Evolutionary conservation across 2,113 vertebrate species (phyloP), one percentile per base, ranked within the genome.

Genomic region (Hyperoodon ampullatus): DNA sequence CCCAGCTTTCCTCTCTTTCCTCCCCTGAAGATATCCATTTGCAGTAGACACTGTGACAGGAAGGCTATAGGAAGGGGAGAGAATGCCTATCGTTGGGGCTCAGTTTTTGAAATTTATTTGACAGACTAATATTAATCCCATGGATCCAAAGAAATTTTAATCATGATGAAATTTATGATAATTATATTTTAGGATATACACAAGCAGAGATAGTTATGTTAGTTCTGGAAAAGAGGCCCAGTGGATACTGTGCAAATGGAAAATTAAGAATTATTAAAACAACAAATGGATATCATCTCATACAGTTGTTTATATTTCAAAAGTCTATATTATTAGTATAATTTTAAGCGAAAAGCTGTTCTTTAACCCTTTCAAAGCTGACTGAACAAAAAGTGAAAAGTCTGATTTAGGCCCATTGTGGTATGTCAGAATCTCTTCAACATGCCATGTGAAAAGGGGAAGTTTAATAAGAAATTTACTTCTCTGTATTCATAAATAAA

Each of bases 171-270:
- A 90, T 71, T 91, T 65, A 92, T 44, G 24, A 84, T 84, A 60
- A 81, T 53, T 77, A 70, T 78, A 81, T 94, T 94, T 94, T 39
- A 94, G 71, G 61, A 82, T 80, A 87, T 23, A 55, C 10, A 75
- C 8, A 75, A 75, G 75, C n/a, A 93, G 70, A 93, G 61, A 78
- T 6, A 95, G 55, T 74, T 72, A 61, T 26, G 21, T 66, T 42
- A 80, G 18, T 80, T 3, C n/a, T 88, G 61, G 50, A 78, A 42
- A 55, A 68, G n/a, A 94, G 23, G 50, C 30, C 19, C 39, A 88
- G 8, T 26, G 42, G 47, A 85, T 28, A 68, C 11, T 55, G 2
- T 65, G 23, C 47, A 61, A 71, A 87, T 19, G n/a, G 63, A 65
- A 91, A 89, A 90, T 66, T 26, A 72, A 24, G 2, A 92, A 35